Base-by-base conservation (phyloP, 2,888 invertebrate species). In the Hanleya hanleyi region DNA sequence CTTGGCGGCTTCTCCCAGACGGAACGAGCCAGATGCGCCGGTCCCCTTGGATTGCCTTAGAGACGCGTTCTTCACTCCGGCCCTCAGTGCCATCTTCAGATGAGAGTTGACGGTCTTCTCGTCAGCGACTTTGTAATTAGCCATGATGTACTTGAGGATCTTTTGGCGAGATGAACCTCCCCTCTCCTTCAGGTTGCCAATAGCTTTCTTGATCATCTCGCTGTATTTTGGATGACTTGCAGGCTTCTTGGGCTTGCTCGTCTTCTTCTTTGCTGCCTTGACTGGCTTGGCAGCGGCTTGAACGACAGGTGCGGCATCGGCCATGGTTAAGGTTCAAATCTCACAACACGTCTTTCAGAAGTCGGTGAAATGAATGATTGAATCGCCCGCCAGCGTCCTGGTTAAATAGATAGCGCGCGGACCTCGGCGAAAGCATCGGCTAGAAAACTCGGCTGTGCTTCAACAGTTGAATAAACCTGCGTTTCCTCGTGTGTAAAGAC, bases 151-250 rank as follows among this genome's bases (percentile, higher is more conserved):
- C 72, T 90, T 88, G 57, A 86, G 78, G 75, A 91, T 89, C 51
- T 89, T 89, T 74, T 87, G 88, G 38, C 86, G 83, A 61, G 88
- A 88, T n/a, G 88, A 87, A 33, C 90, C 90, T 66, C 83, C 83
- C 18, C 84, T 76, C 61, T 90, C 90, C 69, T 85, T 87, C 65
- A 89, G 76, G 18, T 77, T 71, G 67, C 79, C 82, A 76, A 90
- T 83, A 62, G 90, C 90, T 1, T 80, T 80, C 69, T 83, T 82
- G 73, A 90, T 82, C 90, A 90, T 90, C 65, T 85, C 87, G 18
- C 78, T 69, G 74, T 87, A 90, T 69, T 75, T 76, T 7, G 83
- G 83, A 62, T 83, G 81, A 51, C 36, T 67, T 33, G 85, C 80
- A n/a, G 82, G 74, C 47, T 77, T 77, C 72, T 82, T 83, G 29